These are phyloP conservation scores for Oedothorax gibbosus DNA, from an alignment of 1,140 invertebrate genomes.

Conservation along the genomic window DNA sequence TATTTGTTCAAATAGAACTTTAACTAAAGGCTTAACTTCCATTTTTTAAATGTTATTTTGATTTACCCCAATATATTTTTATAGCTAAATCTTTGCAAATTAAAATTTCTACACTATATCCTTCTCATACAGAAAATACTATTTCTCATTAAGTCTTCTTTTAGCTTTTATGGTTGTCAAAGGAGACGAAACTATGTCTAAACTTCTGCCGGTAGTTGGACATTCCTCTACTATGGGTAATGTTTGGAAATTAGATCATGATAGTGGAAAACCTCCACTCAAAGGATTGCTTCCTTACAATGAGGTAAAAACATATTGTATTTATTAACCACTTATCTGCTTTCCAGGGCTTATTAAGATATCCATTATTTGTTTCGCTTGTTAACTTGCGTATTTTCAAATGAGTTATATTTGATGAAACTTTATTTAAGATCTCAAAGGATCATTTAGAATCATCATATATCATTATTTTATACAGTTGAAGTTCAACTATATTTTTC, in stretches of 20 bases:
- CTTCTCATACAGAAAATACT: neutral
- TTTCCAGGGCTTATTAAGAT: too few relatives aligned
- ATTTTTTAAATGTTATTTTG: neutral
- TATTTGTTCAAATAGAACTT: neutral
- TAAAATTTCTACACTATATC: neutral
- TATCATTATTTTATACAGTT: too few relatives aligned
- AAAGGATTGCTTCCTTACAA: constrained; percentile 94
- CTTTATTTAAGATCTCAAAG: too few relatives aligned
- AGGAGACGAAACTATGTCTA: constrained; percentile 69
- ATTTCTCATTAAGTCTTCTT: neutral
- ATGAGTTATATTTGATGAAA: too few relatives aligned
- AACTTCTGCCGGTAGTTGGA: constrained; percentile 93
- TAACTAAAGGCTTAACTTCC: neutral
- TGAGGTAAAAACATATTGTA: constrained; percentile 68
- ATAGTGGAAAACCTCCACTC: constrained; percentile 85
- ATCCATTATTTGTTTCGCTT: too few relatives aligned
- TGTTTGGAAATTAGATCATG: constrained; percentile 91
- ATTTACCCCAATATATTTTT: neutral
- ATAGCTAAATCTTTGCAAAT: neutral
- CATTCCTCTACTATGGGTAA: constrained; percentile 79
- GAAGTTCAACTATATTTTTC: too few relatives aligned
- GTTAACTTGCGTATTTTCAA: too few relatives aligned
- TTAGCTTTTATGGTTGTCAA: constrained; percentile 42
- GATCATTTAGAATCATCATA: too few relatives aligned
- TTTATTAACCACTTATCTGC: too few relatives aligned